Base-by-base conservation (phyloP, 1,140 invertebrate species). In the Monochamus saltuarius region DNA sequence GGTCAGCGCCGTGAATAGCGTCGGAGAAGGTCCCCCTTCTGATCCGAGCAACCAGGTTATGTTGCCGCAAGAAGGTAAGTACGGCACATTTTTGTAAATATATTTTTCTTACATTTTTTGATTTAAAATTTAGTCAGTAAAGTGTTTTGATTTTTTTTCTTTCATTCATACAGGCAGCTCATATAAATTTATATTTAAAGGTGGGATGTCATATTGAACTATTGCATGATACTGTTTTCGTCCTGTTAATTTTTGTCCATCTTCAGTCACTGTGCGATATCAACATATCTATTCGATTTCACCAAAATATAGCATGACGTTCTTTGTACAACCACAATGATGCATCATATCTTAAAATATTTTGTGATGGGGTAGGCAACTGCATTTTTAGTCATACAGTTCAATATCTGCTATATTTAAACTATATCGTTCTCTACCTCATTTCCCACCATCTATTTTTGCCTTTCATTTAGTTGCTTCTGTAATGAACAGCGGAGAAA, bases 1-100 rank as follows among this genome's bases (percentile, higher is more conserved):
- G 61, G 91, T 99, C 1, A 94, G 89, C 66, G 95, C 97, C 14
- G 89, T 97, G 0, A 99, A 99, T 77, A 88, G 91, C 22, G 94
- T 96, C 0, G 97, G 97, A 1, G 93, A 97, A 75, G 96, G 97
- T 37, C 87, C 89, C 14, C 85, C 92, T 2, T 97, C 94, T 2
- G 85, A 89, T 39, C 87, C 95, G 0, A 95, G 92, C 39, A 90
- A 93, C 64, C 84, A 90, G 13, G 85, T 99, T 43, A 87, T 89
- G 64, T 80, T 98, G 66, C 95, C 95, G 0, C 94, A 96, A 83
- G 94, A 97, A 87, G 91, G 92, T 95, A 84, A 80, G 84, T 81
- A 37, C 22, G n/a, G 2, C 29, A 38, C 14, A 11, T 40, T 8
- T 51, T 35, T 38, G 9, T 10, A 7, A 14, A 6, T 37, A 57